Evolutionary conservation across 2,888 invertebrate genomes (phyloP).

Genomic region (Calliscelio sp.): DNA sequence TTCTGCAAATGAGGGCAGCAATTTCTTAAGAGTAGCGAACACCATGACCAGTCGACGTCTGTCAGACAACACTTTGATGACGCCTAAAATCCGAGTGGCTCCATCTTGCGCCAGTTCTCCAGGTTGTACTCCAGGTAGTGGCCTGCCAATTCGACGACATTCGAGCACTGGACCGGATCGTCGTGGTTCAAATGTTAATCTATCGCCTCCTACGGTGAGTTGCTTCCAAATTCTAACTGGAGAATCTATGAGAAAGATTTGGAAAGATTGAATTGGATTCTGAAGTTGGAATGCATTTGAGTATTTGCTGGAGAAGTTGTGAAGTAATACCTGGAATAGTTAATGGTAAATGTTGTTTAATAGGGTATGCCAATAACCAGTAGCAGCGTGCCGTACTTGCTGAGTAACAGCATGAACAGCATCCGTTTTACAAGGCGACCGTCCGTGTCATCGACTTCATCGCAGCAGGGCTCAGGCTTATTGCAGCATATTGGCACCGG

Average conservation of each 20-base stretch:
- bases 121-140: conserved; percentile 90
- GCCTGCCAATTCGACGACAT: conserved; percentile 94
- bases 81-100: conserved; percentile 95
- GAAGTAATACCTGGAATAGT: too few species aligned
- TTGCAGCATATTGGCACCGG: conserved; percentile 96
- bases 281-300: too few species aligned
- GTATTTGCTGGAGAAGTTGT: too few species aligned
- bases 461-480: conserved; percentile 90
- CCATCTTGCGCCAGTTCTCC: conserved; percentile 95
- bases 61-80: conserved; percentile 96
- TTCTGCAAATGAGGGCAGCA: conserved; percentile 91
- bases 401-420: conserved; percentile 92
- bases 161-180: conserved; percentile 97
- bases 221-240: too few species aligned
- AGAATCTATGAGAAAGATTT: too few species aligned
- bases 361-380: conserved; percentile 96
- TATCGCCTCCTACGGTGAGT: conserved; percentile 95
- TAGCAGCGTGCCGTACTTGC: conserved; percentile 94
- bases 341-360: too few species aligned
- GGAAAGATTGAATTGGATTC: too few species aligned
- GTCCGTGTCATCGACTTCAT: conserved; percentile 90
- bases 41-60: conserved; percentile 94
- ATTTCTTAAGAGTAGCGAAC: conserved; percentile 94
- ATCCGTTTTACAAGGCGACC: conserved; percentile 90
- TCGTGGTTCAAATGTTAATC: conserved; percentile 93